Base-by-base conservation (phyloP, 2,113 vertebrate species). In the Dicaeum eximium region DNA sequence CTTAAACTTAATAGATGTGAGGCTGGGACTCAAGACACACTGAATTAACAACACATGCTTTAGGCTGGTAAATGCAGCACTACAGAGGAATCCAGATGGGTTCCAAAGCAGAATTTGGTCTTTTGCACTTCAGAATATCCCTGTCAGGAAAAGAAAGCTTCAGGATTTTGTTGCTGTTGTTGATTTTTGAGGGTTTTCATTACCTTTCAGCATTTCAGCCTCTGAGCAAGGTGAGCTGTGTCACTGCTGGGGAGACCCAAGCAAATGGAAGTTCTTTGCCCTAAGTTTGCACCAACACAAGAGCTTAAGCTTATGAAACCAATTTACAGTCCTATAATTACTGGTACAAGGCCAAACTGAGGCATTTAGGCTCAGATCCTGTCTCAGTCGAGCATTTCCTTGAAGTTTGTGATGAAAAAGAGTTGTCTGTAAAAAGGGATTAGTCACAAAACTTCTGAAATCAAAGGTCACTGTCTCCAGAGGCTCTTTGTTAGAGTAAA, bases 381-480 rank as follows among this genome's bases (percentile, higher is more conserved):
- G 67, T 88, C 83, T 93, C 21, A 11, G 86, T 72, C 22, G 31
- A 94, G 86, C 89, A 95, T 93, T 93, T 78, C 86, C 90, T 93
- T 97, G 95, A 97, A 97, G 95, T 96, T 93, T 87, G 92, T 81
- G 86, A 95, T 79, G 82, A 97, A 92, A 97, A 96, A 91, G 72
- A 94, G 58, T 40, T 80, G 86, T 92, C 86, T 92, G 91, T 69
- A 69, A 90, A 89, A 73, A 7, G 10, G 67, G 89, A 93, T 95
- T 97, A 95, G 93, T 91, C 90, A 84, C 15, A 51, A 86, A 95
- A 93, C 90, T 96, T 89, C 90, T 86, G 91, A 95, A 92, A 86
- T 74, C 50, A 93, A 88, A 93, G 93, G 92, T 84, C 79, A 22
- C 6, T 19, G 35, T 73, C 48, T 92, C 2, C 47, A 75, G 81